These are phyloP conservation scores for Trachemys scripta DNA, from an alignment of 2,113 vertebrate species.

Conservation along the genomic window DNA sequence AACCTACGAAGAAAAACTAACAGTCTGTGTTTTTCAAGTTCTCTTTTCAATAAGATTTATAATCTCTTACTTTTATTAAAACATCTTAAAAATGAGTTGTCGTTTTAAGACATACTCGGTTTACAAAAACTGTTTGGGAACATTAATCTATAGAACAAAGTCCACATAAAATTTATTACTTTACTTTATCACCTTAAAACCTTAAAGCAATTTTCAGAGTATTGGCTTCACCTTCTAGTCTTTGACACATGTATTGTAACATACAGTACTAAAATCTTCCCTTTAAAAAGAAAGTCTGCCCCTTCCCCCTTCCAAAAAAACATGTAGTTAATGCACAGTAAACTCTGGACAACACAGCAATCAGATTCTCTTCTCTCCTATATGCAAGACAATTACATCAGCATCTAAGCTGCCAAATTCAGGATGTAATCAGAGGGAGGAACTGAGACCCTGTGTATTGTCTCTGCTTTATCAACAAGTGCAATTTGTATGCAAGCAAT, in stretches of 20 bases:
- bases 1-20: background rate
- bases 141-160: background rate
- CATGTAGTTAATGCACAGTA: fast-evolving
- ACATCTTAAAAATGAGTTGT: background rate
- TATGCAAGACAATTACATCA: background rate
- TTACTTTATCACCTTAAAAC: background rate
- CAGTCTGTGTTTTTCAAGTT: background rate
- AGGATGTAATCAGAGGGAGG: fast-evolving
- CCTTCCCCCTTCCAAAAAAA: background rate
- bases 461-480: background rate
- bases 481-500: fast-evolving
- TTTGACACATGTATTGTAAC: background rate
- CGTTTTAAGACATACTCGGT: background rate
- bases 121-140: background rate
- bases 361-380: background rate
- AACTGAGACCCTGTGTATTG: too few species aligned
- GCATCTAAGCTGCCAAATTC: fast-evolving
- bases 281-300: background rate
- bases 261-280: background rate
- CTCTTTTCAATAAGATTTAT: background rate
- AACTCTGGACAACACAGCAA: fast-evolving
- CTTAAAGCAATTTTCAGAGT: background rate
- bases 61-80: background rate
- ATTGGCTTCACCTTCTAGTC: background rate
- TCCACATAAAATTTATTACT: background rate